phyloP scores from a whole-genome alignment of 1,140 invertebrate genomes.

The Drepana arcuata region DNA sequence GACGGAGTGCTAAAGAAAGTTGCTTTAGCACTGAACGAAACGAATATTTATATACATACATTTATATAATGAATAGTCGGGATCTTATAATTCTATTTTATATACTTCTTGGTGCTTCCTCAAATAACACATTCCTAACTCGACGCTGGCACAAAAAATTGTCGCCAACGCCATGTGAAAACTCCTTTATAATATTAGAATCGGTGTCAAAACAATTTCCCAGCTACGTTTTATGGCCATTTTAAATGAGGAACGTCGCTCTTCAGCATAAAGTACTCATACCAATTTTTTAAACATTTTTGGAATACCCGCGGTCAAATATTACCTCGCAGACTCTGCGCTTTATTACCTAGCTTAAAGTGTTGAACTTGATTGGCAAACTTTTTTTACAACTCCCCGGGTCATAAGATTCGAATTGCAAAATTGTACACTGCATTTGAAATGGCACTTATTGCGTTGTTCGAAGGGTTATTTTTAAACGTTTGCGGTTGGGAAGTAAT shows the following conservation, averaged over 20 bases:
- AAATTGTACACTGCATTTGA: conserved; percentile 3
- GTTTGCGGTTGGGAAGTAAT: no score
- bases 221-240: conserved; percentile 18
- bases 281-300: conserved; percentile 11
- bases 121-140: no score
- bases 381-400: conserved; percentile 7
- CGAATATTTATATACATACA: no score
- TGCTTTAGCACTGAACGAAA: no score
- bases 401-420: conserved; percentile 6
- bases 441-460: background rate
- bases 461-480: background rate
- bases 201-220: conserved; percentile 30
- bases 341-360: no score
- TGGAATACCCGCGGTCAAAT: background rate
- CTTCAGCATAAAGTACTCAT: conserved; percentile 6
- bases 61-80: no score
- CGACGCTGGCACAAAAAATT: no score
- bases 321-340: conserved; percentile 1
- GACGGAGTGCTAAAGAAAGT: no score
- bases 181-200: conserved; percentile 26
- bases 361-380: background rate
- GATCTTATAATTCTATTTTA: no score
- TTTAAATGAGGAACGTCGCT: conserved; percentile 24
- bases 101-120: no score
- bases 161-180: no score